Conservation (phyloP, 2,888 invertebrate genomes). For the Hemithea aestivaria region DNA sequence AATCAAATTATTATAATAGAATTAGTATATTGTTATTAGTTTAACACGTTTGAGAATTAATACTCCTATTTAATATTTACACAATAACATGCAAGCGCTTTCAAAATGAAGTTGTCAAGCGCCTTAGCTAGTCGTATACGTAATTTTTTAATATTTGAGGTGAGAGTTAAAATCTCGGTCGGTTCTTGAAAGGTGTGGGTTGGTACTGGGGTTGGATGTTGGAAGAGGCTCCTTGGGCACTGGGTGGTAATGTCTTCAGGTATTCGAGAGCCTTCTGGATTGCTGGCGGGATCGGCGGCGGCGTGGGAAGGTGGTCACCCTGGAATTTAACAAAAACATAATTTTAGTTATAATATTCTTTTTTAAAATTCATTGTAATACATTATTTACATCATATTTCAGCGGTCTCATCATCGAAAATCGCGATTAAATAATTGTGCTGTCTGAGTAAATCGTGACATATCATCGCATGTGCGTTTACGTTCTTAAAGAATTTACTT, state of each 20-base stretch:
- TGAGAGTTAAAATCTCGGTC: conserved; percentile 43
- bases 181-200: conserved; percentile 46
- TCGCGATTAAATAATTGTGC: too few relatives aligned
- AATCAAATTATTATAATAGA: too few relatives aligned
- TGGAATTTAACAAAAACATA: conserved; percentile 35
- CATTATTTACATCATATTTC: too few relatives aligned
- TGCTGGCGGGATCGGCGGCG: conserved; percentile 88
- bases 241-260: conserved; percentile 76
- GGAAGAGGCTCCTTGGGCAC: conserved; percentile 53
- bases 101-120: conserved; percentile 1
- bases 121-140: conserved; percentile 13
- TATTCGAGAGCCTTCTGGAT: conserved; percentile 84
- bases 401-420: too few relatives aligned
- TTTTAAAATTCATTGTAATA: too few relatives aligned
- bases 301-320: conserved; percentile 88
- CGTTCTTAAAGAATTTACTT: too few relatives aligned
- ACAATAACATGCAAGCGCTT: conserved; percentile 3
- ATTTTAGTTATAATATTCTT: neutral
- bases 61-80: conserved; percentile 8
- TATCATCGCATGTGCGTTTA: too few relatives aligned
- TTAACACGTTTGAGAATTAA: too few relatives aligned
- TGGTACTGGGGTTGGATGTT: conserved; percentile 56
- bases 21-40: too few relatives aligned
- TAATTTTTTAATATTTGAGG: conserved; percentile 5
- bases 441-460: too few relatives aligned